phyloP scores from a whole-genome alignment of 2,113 vertebrate genomes.

The Microcebus murinus region DNA sequence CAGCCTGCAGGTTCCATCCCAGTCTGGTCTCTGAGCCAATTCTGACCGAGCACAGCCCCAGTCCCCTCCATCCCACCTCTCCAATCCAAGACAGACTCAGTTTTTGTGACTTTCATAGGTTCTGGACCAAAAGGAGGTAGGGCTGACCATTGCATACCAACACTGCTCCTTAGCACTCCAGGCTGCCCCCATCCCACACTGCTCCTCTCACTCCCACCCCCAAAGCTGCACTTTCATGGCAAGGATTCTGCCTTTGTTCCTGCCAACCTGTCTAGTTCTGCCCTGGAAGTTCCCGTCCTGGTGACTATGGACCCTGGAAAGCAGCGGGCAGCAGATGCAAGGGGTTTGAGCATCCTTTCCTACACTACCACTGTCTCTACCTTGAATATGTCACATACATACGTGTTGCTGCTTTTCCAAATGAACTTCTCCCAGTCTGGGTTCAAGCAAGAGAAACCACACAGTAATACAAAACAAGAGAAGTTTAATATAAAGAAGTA shows the following conservation, averaged over 20 bases:
- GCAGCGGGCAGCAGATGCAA: not conserved
- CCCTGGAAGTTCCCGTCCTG: not conserved
- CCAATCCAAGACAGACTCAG: not conserved
- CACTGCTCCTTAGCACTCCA: not conserved
- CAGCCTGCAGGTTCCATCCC: not conserved
- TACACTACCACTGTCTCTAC: not conserved
- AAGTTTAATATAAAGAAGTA: not conserved
- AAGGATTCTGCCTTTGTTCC: not conserved
- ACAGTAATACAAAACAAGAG: not conserved
- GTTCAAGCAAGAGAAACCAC: not conserved
- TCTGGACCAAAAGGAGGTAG: not conserved
- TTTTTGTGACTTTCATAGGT: not conserved
- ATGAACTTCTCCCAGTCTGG: not conserved
- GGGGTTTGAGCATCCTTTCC: not conserved
- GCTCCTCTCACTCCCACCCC: not conserved
- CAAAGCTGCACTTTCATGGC: not conserved
- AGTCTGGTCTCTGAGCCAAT: not conserved
- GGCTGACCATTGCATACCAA: not conserved
- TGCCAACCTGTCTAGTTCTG: not conserved
- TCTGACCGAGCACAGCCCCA: not conserved
- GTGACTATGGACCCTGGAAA: not conserved
- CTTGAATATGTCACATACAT: not conserved
- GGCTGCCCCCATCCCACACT: not conserved
- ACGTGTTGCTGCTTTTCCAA: not conserved
- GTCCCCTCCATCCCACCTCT: not conserved